Evolutionary conservation across 2,113 vertebrate species (phyloP).

Genomic region (Lepisosteus osseus): DNA sequence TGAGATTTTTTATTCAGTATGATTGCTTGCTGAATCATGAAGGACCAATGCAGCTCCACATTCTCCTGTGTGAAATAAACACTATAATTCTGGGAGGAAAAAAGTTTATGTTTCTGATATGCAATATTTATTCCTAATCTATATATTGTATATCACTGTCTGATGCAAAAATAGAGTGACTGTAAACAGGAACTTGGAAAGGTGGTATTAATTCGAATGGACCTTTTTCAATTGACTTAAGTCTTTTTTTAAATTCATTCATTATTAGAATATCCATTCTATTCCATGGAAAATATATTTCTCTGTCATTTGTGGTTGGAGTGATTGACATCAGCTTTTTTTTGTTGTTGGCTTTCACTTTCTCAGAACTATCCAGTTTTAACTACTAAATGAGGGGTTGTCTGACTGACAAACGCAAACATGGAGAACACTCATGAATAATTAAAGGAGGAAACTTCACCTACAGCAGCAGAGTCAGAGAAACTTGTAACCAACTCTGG

Average conservation of each 20-base stretch:
- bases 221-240: not conserved
- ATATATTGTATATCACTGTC: not conserved
- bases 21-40: constrained; percentile 10
- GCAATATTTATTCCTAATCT: not conserved
- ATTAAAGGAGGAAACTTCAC: constrained; percentile 9
- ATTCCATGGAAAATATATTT: not conserved
- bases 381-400: constrained; percentile 12
- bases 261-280: not conserved
- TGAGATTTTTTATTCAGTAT: constrained; percentile 11
- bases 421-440: constrained; percentile 8
- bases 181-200: not conserved
- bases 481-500: too few relatives aligned
- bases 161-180: too few relatives aligned
- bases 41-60: constrained; percentile 9
- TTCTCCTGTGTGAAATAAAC: constrained; percentile 3
- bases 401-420: constrained; percentile 13
- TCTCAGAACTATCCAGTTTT: not conserved
- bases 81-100: not conserved
- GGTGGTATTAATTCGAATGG: not conserved
- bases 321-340: not conserved
- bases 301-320: not conserved
- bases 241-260: not conserved
- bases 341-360: constrained; percentile 10
- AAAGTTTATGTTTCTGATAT: constrained; percentile 1
- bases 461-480: constrained; percentile 1